phyloP scores from a whole-genome alignment of 2,888 invertebrate genomes.

The Lasioglossum lativentre region DNA sequence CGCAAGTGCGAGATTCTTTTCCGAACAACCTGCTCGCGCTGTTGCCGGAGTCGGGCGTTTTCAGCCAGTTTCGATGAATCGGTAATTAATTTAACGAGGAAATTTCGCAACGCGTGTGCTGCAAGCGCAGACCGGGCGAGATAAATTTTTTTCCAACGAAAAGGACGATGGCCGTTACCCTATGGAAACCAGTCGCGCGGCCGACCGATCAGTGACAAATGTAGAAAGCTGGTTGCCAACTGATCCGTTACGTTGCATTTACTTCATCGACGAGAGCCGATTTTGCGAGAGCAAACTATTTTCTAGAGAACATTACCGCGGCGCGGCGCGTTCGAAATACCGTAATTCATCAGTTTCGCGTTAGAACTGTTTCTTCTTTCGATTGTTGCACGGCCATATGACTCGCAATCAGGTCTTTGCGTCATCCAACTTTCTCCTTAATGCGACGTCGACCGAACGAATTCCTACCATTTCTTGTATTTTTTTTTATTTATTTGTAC shows the following conservation, averaged over 20 bases:
- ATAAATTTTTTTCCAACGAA: constrained; percentile 14
- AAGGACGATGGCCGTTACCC: constrained; percentile 7
- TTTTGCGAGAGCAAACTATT: neutral
- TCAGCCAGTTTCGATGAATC: constrained; percentile 33
- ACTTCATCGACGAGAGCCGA: constrained; percentile 2
- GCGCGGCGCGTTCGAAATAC: neutral
- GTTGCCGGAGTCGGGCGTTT: neutral
- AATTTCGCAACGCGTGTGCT: neutral
- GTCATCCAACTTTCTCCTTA: constrained; percentile 44
- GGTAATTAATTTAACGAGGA: constrained; percentile 37
- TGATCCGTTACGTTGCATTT: constrained; percentile 51
- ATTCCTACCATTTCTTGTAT: neutral
- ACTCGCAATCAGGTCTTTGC: constrained; percentile 13
- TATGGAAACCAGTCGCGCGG: constrained; percentile 1
- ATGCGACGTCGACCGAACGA: neutral
- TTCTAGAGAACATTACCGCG: no score
- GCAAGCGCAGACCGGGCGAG: neutral
- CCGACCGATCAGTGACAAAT: constrained; percentile 20
- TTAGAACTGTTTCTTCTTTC: neutral
- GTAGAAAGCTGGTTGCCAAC: constrained; percentile 66
- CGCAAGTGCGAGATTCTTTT: neutral
- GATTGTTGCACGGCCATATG: constrained; percentile 17
- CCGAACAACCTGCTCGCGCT: neutral
- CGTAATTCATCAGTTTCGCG: constrained; percentile 11
- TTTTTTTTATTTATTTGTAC: neutral